Conservation (phyloP, 2,888 invertebrate species). For the Drosophila tanythrix region DNA sequence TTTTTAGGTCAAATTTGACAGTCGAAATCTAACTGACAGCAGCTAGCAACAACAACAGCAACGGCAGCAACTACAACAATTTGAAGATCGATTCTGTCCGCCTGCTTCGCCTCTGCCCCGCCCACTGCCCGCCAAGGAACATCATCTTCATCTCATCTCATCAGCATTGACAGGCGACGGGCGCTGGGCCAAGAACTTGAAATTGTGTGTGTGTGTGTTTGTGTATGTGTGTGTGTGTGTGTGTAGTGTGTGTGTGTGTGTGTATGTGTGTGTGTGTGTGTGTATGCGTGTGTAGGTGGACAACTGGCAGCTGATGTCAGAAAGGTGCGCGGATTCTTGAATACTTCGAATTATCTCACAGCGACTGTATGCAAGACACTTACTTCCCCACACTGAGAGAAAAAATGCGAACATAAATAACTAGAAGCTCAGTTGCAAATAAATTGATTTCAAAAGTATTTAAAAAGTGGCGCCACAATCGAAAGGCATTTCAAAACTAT, state of each 20-base stretch:
- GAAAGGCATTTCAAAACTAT: background rate
- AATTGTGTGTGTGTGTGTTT: slow-evolving; percentile 41
- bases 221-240: slow-evolving; percentile 14
- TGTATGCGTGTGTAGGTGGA: slow-evolving; percentile 15
- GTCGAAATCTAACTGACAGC: slow-evolving; percentile 66
- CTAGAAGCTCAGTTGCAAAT: background rate
- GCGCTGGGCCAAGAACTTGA: slow-evolving; percentile 79
- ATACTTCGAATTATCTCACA: slow-evolving; percentile 34
- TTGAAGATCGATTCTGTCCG: slow-evolving; percentile 32
- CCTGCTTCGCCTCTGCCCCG: background rate
- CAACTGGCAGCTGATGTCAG: slow-evolving; percentile 40
- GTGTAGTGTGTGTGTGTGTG: slow-evolving; percentile 22
- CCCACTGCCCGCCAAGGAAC: slow-evolving; percentile 23
- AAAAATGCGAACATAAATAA: background rate
- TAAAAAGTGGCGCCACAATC: background rate
- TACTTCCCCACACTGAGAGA: slow-evolving; percentile 38
- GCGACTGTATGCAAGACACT: slow-evolving; percentile 1
- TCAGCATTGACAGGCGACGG: slow-evolving; percentile 67
- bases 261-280: slow-evolving; percentile 12
- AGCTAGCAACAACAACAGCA: slow-evolving; percentile 24
- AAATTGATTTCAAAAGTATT: background rate
- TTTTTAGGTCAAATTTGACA: slow-evolving; percentile 75
- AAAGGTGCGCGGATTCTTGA: slow-evolving; percentile 37
- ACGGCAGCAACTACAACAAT: slow-evolving; percentile 21
- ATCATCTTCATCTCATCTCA: slow-evolving; percentile 32